Conservation (phyloP, 2,113 vertebrate species). For the Solea senegalensis region DNA sequence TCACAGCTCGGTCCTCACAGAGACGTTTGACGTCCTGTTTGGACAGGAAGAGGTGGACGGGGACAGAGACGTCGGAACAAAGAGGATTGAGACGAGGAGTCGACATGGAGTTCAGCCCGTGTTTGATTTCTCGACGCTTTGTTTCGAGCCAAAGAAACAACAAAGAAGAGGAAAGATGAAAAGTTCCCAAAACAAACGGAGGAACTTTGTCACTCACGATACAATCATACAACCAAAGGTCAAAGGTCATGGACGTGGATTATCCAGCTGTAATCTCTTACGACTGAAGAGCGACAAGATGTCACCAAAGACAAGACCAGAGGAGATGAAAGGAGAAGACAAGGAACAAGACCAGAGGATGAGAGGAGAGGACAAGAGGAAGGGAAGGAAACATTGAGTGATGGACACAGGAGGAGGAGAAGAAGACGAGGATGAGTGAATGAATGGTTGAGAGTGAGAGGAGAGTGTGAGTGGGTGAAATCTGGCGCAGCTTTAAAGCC, state of each 20-base stretch:
- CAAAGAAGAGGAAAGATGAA: conserved; percentile 20
- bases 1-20: not conserved
- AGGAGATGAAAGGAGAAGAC: not conserved
- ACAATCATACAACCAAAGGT: no score
- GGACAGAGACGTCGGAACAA: conserved; percentile 72
- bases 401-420: conserved; percentile 70
- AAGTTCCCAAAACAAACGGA: conserved; percentile 29
- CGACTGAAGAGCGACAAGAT: no score
- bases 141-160: conserved; percentile 37
- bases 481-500: conserved; percentile 68
- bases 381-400: conserved; percentile 68
- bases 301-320: no score
- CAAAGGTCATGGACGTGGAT: no score
- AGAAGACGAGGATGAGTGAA: conserved; percentile 53
- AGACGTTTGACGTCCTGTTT: conserved; percentile 66
- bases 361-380: conserved; percentile 24
- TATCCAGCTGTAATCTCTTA: no score
- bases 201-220: not conserved
- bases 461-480: conserved; percentile 51
- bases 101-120: conserved; percentile 49
- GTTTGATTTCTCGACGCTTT: conserved; percentile 59
- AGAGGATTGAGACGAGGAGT: conserved; percentile 69
- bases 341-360: not conserved
- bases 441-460: conserved; percentile 62
- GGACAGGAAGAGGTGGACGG: conserved; percentile 59